Evolutionary conservation across 2,113 vertebrate species (phyloP), one percentile per base, ranked within the genome.

Genomic region (Rhizomys pruinosus): DNA sequence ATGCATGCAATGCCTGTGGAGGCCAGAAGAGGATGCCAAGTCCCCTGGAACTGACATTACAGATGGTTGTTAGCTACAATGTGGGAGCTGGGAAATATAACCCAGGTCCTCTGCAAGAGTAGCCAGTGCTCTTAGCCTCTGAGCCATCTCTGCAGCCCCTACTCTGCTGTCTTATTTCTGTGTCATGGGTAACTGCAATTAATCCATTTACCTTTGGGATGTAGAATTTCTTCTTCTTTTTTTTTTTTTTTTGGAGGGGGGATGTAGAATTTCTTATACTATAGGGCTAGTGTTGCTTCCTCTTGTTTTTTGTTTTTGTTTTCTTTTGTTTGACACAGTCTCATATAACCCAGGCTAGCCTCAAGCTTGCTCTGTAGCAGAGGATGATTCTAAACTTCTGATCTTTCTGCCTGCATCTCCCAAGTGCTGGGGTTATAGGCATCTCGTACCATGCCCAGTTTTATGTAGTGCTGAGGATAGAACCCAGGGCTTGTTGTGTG

Each of bases 211-310:
- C 69, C 79, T 68, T 87, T 55, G 52, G 42, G 64, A 22, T n/a
- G n/a, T 74, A 84, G 63, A 82, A 84, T 80, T 66, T 89, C 5
- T 34, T 7, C 42, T n/a, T 29, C 12, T 57, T n/a, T n/a, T 66
- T 66, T 66, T 42, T 76, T 76, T 37, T 77, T 74, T 2, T 29
- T 77, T n/a, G n/a, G n/a, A n/a, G n/a, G n/a, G n/a, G 52, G 42
- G 64, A 22, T n/a, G n/a, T 74, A 84, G 63, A 82, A 84, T 80
- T 66, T 89, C n/a, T n/a, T n/a, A n/a, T n/a, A n/a, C n/a, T n/a
- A n/a, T n/a, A n/a, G n/a, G n/a, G n/a, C n/a, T 15, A 20, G n/a
- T 7, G 4, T 34, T 71, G 17, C 5, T 34, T 7, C 42, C 57
- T 29, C 12, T 57, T n/a, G n/a, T 66, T 66, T 66, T 42, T 76